phyloP scores from a whole-genome alignment of 2,888 invertebrate species.

The Epinotia ramella region DNA sequence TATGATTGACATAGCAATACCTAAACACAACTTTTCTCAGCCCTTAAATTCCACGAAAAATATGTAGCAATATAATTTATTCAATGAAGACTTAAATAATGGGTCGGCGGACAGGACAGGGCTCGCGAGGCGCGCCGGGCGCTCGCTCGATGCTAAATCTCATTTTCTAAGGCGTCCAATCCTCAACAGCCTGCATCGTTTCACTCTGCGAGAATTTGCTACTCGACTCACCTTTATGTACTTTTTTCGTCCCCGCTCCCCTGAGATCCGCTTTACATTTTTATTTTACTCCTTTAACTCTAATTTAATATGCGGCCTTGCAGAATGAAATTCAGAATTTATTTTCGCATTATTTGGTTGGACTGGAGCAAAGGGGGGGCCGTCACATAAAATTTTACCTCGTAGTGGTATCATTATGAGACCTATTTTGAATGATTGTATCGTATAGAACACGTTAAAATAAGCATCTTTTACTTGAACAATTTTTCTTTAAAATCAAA shows the following conservation, averaged over 20 bases:
- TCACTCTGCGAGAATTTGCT: conserved; percentile 56
- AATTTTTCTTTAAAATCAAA: no score
- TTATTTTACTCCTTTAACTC: conserved; percentile 77
- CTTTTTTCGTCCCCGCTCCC: conserved; percentile 64
- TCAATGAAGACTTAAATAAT: conserved; percentile 71
- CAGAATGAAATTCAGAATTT: conserved; percentile 74
- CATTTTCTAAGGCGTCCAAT: conserved; percentile 64
- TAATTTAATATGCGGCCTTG: conserved; percentile 79
- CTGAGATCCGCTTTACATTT: conserved; percentile 73
- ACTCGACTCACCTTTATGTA: conserved; percentile 51
- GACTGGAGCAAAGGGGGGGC: no score
- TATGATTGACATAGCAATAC: conserved; percentile 14
- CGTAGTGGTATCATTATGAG: no score
- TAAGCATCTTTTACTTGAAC: no score
- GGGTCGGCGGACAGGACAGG: conserved; percentile 9
- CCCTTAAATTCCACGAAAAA: conserved; percentile 9
- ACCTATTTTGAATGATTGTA: no score
- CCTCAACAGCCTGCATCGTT: conserved; percentile 57
- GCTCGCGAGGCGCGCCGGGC: conserved; percentile 43
- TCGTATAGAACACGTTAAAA: no score
- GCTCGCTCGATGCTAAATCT: conserved; percentile 64
- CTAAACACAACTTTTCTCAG: conserved; percentile 5
- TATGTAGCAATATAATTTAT: conserved; percentile 53
- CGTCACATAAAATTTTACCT: no score
- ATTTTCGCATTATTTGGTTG: no score